Conservation (phyloP, 2,888 invertebrate species). For the Andricus quercusramuli region DNA sequence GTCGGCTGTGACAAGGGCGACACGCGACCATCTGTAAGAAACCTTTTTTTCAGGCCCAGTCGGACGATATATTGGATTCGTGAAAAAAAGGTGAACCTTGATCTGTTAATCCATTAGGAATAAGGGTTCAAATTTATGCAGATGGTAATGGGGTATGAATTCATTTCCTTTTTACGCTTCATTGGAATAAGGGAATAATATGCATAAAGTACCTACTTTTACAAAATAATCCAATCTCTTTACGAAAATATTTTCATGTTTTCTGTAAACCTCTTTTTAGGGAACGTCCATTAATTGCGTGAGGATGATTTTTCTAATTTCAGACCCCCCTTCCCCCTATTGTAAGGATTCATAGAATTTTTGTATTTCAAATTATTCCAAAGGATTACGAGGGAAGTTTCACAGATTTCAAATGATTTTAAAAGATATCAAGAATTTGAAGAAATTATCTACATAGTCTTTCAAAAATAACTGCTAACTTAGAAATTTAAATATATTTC, state of each 20-base stretch:
- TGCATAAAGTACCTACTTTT: not conserved
- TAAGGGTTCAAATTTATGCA: constrained; percentile 10
- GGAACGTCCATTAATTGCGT: too few species aligned
- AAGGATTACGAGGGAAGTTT: too few species aligned
- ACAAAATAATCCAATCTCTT: not conserved
- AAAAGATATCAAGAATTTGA: too few species aligned
- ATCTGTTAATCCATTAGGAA: constrained; percentile 33
- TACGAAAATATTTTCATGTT: not conserved
- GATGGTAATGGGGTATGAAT: constrained; percentile 4
- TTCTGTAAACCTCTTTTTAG: too few species aligned
- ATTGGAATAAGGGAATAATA: not conserved
- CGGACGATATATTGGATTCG: constrained; percentile 25
- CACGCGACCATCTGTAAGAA: constrained; percentile 42
- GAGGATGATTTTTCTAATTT: too few species aligned
- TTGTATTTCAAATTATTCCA: too few species aligned
- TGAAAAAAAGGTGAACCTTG: constrained; percentile 34
- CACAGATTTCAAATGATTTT: too few species aligned
- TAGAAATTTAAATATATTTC: too few species aligned
- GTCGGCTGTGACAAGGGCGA: constrained; percentile 37
- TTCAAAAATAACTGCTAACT: too few species aligned
- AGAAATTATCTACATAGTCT: too few species aligned
- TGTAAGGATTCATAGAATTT: too few species aligned
- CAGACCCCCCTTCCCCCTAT: too few species aligned
- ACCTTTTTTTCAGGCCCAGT: constrained; percentile 31
- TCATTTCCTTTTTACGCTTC: not conserved